Conservation (phyloP, 1,140 invertebrate genomes). For the Thaumetopoea pityocampa region DNA sequence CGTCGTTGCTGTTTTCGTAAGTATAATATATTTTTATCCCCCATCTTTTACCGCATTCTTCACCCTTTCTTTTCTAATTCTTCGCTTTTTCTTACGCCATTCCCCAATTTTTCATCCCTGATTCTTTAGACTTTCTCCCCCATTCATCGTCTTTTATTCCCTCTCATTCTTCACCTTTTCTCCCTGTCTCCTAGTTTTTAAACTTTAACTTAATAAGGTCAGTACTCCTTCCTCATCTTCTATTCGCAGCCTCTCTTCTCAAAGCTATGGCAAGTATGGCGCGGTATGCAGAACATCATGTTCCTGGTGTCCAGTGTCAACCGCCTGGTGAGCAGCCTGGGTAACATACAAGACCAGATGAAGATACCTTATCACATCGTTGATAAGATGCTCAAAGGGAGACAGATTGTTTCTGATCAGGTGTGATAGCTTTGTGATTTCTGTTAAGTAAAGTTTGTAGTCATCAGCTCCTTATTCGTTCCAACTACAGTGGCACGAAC, state of each 20-base stretch:
- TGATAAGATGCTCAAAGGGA: conserved; percentile 49
- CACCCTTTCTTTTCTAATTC: too few species aligned
- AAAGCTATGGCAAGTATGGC: conserved; percentile 79
- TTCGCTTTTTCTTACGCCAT: background rate
- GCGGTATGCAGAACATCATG: conserved; percentile 78
- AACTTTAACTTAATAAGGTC: too few species aligned
- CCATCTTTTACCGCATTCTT: too few species aligned
- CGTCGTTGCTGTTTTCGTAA: conserved; percentile 79
- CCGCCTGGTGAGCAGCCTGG: conserved; percentile 73
- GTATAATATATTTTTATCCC: too few species aligned
- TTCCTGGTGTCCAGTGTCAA: conserved; percentile 78
- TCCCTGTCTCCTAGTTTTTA: too few species aligned
- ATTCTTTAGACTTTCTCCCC: too few species aligned
- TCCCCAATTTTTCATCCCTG: too few species aligned
- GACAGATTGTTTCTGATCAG: conserved; percentile 39
- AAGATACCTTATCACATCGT: conserved; percentile 37
- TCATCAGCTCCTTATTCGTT: too few species aligned
- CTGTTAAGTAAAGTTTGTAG: too few species aligned
- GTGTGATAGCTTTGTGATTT: conserved; percentile 18
- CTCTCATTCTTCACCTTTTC: too few species aligned
- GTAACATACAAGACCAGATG: conserved; percentile 68
- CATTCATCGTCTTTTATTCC: too few species aligned
- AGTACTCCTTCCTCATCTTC: conserved; percentile 5
- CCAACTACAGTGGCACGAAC: too few species aligned
- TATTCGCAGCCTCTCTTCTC: conserved; percentile 78